These are phyloP conservation scores for Acomys russatus DNA, from an alignment of 2,797 vertebrate genomes.

Conservation along the genomic window DNA sequence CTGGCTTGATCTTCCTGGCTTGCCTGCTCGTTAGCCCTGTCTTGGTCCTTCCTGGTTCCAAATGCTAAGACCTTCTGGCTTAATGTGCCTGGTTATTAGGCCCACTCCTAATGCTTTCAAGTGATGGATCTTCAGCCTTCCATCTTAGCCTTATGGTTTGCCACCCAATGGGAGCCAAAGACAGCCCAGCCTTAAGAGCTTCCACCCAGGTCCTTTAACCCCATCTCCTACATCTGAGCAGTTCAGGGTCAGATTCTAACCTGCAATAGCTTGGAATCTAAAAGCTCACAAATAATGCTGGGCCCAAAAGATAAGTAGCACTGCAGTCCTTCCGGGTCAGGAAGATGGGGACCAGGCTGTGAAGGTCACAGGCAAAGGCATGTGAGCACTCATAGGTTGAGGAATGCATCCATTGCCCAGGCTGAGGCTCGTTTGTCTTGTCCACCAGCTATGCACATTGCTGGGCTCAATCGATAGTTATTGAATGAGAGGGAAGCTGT, in stretches of 20 bases:
- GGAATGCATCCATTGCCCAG: background rate
- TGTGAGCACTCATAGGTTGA: background rate
- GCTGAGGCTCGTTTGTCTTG: slow-evolving; percentile 8
- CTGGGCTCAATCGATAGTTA: background rate
- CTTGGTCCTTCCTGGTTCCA: background rate
- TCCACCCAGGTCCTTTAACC: background rate
- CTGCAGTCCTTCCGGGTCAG: background rate
- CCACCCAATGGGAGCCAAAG: background rate
- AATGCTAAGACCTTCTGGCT: background rate
- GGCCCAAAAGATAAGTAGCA: background rate
- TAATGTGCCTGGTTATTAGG: background rate
- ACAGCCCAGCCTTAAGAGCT: background rate
- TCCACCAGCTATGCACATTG: background rate
- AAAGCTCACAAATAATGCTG: background rate
- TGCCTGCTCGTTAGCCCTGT: background rate
- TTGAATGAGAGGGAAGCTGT: slow-evolving; percentile 8
- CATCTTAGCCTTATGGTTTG: fast-evolving
- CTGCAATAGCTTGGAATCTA: background rate
- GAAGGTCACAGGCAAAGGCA: background rate
- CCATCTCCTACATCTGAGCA: background rate
- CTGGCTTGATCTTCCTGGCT: background rate
- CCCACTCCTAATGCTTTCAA: background rate
- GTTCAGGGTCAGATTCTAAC: background rate
- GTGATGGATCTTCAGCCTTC: background rate
- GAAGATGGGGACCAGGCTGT: background rate